These are phyloP conservation scores for Orthochromis indermauri DNA, from an alignment of 2,113 vertebrate species.

Conservation along the genomic window DNA sequence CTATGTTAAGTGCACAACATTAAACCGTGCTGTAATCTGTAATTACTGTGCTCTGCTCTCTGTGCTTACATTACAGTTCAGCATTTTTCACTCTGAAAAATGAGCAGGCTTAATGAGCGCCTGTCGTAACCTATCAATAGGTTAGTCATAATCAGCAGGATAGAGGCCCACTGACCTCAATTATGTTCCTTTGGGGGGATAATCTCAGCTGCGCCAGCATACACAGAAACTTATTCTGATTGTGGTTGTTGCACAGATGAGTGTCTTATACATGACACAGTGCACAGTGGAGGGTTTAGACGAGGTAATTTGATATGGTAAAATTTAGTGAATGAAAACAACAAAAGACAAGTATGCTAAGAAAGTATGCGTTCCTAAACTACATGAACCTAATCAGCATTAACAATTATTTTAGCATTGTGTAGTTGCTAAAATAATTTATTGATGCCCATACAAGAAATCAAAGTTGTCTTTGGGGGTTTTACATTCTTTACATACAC, in stretches of 20 bases:
- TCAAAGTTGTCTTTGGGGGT: constrained; percentile 5
- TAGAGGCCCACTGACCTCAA: constrained; percentile 37
- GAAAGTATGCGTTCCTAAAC: not conserved
- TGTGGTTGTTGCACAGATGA: not conserved
- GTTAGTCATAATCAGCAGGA: constrained; percentile 22
- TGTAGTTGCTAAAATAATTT: not conserved
- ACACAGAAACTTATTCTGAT: constrained; percentile 4
- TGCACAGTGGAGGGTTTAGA: constrained; percentile 24
- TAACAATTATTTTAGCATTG: not conserved
- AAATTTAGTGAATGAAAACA: not conserved
- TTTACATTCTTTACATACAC: constrained; percentile 1
- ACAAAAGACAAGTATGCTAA: not conserved
- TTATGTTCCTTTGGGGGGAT: constrained; percentile 21
- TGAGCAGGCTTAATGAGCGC: not conserved
- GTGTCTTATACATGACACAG: constrained; percentile 25
- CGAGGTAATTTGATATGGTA: constrained; percentile 40
- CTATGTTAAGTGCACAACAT: constrained; percentile 15
- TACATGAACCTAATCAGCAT: not conserved
- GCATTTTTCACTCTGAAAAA: not conserved
- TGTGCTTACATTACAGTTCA: not conserved
- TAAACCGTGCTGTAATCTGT: constrained; percentile 23
- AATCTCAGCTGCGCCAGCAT: not conserved
- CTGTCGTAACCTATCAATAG: constrained; percentile 24
- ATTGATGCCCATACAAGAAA: not conserved
- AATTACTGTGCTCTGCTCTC: not conserved